A percentile compares a stretch with the other conserved stretches of the same genome.
Evolutionary conservation across 2,113 vertebrate species (phyloP).

Genomic region (Pseudopipra pipra): DNA sequence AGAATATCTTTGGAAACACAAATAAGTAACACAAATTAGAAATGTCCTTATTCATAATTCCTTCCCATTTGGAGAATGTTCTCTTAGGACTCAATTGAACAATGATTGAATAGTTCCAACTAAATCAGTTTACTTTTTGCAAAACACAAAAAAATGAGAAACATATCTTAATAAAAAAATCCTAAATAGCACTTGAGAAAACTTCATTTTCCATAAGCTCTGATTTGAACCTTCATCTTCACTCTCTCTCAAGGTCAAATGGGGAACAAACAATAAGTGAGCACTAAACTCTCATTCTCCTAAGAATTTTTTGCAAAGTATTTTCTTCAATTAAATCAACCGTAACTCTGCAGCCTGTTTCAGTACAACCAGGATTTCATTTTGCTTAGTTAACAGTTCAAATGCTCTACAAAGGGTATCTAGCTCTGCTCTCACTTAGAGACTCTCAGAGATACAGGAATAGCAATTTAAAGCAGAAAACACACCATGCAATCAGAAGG

Average conservation of each 20-base stretch:
- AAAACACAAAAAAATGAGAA: not conserved
- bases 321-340: not conserved
- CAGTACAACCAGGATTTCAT: not conserved
- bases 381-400: not conserved
- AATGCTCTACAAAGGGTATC: not conserved
- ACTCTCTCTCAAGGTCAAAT: not conserved
- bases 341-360: not conserved
- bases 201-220: not conserved
- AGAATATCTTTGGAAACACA: not conserved
- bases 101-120: not conserved
- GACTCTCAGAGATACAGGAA: not conserved
- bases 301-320: not conserved
- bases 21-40: not conserved
- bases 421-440: not conserved
- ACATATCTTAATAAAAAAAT: not conserved
- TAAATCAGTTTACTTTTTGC: not conserved
- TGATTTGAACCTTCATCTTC: not conserved
- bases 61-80: not conserved
- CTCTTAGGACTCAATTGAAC: not conserved
- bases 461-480: constrained; percentile 12
- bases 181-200: not conserved
- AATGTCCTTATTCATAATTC: not conserved
- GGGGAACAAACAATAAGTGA: not conserved
- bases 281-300: not conserved
- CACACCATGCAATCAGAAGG: not conserved